Conservation (phyloP, 1,140 invertebrate species). For the Drosophila sulfurigaster region DNA sequence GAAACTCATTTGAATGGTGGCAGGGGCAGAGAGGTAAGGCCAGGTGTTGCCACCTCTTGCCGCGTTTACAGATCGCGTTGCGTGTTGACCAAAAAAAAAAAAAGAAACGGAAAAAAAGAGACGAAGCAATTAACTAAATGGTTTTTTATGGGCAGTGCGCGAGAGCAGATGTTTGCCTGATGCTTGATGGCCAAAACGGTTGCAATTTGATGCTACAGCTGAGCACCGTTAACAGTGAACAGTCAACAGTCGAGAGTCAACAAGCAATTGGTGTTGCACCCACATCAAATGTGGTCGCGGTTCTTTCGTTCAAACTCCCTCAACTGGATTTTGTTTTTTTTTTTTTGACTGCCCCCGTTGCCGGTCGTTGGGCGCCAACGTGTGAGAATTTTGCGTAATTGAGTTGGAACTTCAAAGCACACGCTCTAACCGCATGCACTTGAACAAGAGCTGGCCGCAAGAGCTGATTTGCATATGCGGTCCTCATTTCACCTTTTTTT, state of each 20-base stretch:
- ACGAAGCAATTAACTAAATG: conserved; percentile 76
- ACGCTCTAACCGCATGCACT: conserved; percentile 72
- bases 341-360: neutral
- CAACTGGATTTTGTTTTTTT: too few species aligned
- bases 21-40: neutral
- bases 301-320: neutral
- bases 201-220: conserved; percentile 69
- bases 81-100: conserved; percentile 32
- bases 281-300: conserved; percentile 62
- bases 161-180: conserved; percentile 33
- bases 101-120: neutral
- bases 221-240: neutral
- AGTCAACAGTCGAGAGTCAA: conserved; percentile 22
- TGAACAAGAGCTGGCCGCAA: conserved; percentile 35
- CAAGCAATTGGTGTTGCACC: conserved; percentile 49
- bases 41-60: conserved; percentile 8
- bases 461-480: conserved; percentile 70
- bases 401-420: conserved; percentile 80
- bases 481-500: neutral
- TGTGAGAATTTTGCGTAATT: conserved; percentile 83
- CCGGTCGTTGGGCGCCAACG: conserved; percentile 57
- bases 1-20: conserved; percentile 14
- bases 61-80: conserved; percentile 21
- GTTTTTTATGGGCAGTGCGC: conserved; percentile 64
- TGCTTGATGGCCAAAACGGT: conserved; percentile 39